phyloP scores from a whole-genome alignment of 1,140 invertebrate genomes.

The Dreissena polymorpha region DNA sequence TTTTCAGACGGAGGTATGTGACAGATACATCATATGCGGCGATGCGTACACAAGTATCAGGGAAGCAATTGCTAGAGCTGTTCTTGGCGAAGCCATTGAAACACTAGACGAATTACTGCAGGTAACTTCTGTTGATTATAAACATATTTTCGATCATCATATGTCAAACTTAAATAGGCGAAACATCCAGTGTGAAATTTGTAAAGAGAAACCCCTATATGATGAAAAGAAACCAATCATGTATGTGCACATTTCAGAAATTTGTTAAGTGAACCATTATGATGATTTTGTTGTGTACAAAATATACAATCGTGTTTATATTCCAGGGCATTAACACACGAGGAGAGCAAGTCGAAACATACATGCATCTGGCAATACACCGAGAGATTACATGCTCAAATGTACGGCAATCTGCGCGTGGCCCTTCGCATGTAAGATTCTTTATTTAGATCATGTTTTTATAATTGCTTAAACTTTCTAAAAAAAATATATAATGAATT shows the following conservation, averaged over 20 bases:
- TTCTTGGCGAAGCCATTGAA: conserved; percentile 54
- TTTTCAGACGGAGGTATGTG: conserved; percentile 56
- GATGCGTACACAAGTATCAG: conserved; percentile 55
- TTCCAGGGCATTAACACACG: conserved; percentile 15
- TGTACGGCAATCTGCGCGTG: conserved; percentile 47
- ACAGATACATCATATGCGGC: conserved; percentile 61
- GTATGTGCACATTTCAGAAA: background rate
- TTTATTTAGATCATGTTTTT: background rate
- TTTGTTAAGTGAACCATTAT: background rate
- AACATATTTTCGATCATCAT: background rate
- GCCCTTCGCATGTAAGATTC: conserved; percentile 46
- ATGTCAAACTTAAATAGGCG: background rate
- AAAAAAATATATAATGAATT: background rate
- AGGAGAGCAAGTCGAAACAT: conserved; percentile 21
- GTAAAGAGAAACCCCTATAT: background rate
- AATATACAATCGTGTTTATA: background rate
- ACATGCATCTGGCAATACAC: conserved; percentile 59
- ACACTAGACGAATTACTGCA: conserved; percentile 20
- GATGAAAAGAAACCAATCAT: background rate
- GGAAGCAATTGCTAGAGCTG: conserved; percentile 55
- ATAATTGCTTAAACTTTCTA: background rate
- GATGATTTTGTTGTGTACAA: background rate
- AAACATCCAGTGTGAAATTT: background rate
- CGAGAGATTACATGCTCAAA: too few species aligned
- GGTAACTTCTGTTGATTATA: background rate